These are phyloP conservation scores for Xyrichtys novacula DNA, from an alignment of 2,797 vertebrate genomes.

Conservation along the genomic window DNA sequence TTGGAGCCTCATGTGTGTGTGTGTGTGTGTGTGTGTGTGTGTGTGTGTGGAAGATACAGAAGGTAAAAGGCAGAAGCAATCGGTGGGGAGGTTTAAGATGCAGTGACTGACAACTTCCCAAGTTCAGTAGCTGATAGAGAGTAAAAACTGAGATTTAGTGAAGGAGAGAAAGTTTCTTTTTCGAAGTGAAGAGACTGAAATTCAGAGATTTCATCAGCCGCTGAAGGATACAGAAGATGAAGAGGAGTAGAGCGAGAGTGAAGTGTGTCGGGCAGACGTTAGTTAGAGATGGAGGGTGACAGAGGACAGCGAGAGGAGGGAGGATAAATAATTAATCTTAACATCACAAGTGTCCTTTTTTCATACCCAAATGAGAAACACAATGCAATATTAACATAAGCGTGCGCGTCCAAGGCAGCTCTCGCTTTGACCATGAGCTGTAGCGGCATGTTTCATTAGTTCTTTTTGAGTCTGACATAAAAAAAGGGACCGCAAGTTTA, in stretches of 20 bases:
- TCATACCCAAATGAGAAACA: constrained; percentile 47
- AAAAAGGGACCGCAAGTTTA: constrained; percentile 8
- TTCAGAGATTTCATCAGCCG: constrained; percentile 3
- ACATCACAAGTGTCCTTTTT: constrained; percentile 24
- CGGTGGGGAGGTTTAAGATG: constrained; percentile 8
- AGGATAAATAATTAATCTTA: constrained; percentile 56
- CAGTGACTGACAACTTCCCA: constrained; percentile 13
- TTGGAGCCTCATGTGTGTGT: constrained; percentile 25
- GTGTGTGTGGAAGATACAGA: neutral
- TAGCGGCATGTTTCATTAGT: constrained; percentile 13
- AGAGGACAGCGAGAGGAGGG: constrained; percentile 25
- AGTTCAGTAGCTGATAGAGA: constrained; percentile 14
- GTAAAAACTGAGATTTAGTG: neutral
- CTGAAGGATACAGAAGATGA: constrained; percentile 24
- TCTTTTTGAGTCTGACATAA: constrained; percentile 7
- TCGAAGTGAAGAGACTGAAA: neutral
- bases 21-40: constrained; percentile 11
- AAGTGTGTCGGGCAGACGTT: constrained; percentile 4
- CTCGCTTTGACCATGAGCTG: constrained; percentile 10
- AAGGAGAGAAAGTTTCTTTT: constrained; percentile 10
- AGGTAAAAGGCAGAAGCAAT: constrained; percentile 8
- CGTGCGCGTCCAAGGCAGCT: neutral
- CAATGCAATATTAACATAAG: constrained; percentile 52
- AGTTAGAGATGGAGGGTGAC: constrained; percentile 21
- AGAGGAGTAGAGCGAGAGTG: constrained; percentile 11